A percentile compares a stretch with the other conserved stretches of the same genome.
Conservation (phyloP, 2,888 invertebrate genomes). For the Lingula anatina region DNA sequence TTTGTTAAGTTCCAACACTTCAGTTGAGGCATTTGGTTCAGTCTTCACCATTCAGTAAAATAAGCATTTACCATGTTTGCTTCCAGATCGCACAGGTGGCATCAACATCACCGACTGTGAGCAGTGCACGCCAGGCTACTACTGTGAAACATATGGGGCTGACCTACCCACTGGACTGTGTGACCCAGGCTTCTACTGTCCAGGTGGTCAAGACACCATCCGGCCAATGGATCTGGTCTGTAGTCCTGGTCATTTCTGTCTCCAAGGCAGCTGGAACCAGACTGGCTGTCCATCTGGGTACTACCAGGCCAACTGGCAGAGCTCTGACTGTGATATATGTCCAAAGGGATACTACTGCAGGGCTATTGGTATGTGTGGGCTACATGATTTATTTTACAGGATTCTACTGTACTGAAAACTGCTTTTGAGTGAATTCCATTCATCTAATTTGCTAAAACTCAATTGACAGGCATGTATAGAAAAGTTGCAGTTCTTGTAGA, state of each 20-base stretch:
- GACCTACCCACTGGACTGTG: conserved; percentile 31
- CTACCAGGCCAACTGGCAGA: conserved; percentile 41
- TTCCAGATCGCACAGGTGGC: conserved; percentile 32
- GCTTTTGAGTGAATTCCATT: too few relatives aligned
- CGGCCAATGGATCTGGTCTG: conserved; percentile 32
- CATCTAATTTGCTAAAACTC: too few relatives aligned
- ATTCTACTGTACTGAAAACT: too few relatives aligned
- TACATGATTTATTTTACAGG: too few relatives aligned
- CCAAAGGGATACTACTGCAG: conserved; percentile 43
- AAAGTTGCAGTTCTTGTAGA: neutral
- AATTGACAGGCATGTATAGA: too few relatives aligned
- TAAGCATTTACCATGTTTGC: too few relatives aligned
- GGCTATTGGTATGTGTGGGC: conserved; percentile 38
- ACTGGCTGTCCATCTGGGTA: conserved; percentile 47
- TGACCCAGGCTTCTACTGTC: conserved; percentile 43
- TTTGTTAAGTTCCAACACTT: too few relatives aligned
- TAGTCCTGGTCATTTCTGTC: conserved; percentile 48
- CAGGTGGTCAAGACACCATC: conserved; percentile 35
- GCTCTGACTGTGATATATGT: conserved; percentile 37
- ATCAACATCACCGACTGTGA: conserved; percentile 33
- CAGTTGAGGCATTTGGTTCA: too few relatives aligned
- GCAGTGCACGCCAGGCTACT: conserved; percentile 38
- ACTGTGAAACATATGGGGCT: conserved; percentile 40
- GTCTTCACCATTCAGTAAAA: too few relatives aligned
- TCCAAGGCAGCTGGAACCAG: conserved; percentile 38